Evolutionary conservation across 2,888 invertebrate species (phyloP).

Genomic region (Folsomia manolachei): DNA sequence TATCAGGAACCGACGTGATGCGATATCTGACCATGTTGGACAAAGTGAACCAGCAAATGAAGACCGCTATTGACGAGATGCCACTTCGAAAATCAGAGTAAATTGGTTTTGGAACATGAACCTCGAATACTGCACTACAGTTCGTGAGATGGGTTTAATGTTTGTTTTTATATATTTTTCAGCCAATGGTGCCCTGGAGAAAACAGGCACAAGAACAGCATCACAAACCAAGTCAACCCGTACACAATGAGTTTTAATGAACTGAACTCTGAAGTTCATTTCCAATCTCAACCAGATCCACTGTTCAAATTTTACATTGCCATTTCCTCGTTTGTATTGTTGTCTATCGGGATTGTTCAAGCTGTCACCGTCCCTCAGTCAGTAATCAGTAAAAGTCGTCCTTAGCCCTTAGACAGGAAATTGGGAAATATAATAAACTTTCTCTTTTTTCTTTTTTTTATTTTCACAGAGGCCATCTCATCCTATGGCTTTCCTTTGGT

Average conservation of each 20-base stretch:
- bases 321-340: constrained; percentile 61
- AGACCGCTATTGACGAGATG: constrained; percentile 76
- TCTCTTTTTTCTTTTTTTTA: neutral
- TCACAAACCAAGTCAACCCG: constrained; percentile 58
- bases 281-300: constrained; percentile 72
- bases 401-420: neutral
- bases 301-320: constrained; percentile 78
- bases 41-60: constrained; percentile 72
- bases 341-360: constrained; percentile 64
- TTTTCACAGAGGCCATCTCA: constrained; percentile 37
- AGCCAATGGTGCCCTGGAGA: constrained; percentile 67
- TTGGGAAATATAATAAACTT: neutral
- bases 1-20: constrained; percentile 27
- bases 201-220: constrained; percentile 35
- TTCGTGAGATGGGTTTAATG: no score
- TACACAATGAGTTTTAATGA: constrained; percentile 65
- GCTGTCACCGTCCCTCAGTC: constrained; percentile 61
- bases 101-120: no score
- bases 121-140: no score
- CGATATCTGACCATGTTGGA: constrained; percentile 32
- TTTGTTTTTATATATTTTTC: constrained; percentile 52
- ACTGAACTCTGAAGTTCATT: constrained; percentile 67
- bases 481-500: constrained; percentile 48
- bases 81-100: constrained; percentile 74
- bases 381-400: constrained; percentile 52